Conservation (phyloP, 2,797 vertebrate species). For the Gambelia wislizenii region DNA sequence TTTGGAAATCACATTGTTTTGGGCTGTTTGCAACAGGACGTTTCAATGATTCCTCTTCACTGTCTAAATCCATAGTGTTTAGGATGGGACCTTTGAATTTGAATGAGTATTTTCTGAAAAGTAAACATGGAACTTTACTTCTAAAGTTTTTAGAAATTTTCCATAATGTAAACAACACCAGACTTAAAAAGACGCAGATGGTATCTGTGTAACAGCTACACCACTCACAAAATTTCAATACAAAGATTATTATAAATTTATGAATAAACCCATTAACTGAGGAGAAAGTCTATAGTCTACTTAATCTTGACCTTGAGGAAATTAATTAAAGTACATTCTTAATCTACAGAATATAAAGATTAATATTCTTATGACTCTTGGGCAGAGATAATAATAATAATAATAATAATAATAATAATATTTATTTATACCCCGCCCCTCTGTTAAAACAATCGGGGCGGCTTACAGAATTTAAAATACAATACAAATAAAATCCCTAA, state of each 20-base stretch:
- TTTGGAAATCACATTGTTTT: constrained; percentile 81
- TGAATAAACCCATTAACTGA: background rate
- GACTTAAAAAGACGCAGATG: background rate
- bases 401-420: no score
- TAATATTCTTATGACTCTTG: background rate
- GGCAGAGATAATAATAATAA: no score
- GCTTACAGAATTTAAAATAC: no score
- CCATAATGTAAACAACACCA: background rate
- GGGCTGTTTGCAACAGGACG: constrained; percentile 83
- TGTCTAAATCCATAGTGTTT: constrained; percentile 89
- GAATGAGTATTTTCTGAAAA: constrained; percentile 86
- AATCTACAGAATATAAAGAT: background rate
- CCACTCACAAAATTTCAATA: background rate
- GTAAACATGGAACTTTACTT: constrained; percentile 24
- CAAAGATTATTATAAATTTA: background rate
- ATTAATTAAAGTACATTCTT: background rate
- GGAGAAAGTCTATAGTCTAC: background rate
- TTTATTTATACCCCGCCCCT: no score
- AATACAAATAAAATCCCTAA: no score
- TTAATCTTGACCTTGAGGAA: background rate
- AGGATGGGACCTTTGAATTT: constrained; percentile 83
- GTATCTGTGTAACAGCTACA: background rate
- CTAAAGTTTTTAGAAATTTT: fast-evolving
- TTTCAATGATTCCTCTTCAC: constrained; percentile 90
- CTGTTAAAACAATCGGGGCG: no score